Percentiles rank a stretch among this genome's conserved stretches.
Evolutionary conservation across 2,113 vertebrate genomes (phyloP).

Genomic region (Parus major): DNA sequence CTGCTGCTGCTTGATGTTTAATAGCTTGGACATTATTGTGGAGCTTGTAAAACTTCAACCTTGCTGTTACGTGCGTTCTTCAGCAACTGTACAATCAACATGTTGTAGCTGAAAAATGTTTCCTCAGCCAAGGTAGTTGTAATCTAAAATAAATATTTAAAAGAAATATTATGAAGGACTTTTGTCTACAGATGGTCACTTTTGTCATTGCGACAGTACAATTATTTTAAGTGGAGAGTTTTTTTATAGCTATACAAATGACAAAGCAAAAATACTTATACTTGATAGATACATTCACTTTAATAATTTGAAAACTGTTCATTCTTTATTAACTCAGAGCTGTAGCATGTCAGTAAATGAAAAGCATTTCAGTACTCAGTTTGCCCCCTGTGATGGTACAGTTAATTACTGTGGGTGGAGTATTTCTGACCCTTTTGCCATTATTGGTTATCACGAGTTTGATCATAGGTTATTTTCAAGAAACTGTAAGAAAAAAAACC

Average conservation of each 20-base stretch:
- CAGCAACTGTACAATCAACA: conserved; percentile 32
- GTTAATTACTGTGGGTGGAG: background rate
- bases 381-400: background rate
- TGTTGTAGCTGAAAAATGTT: conserved; percentile 1
- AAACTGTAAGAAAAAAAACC: background rate
- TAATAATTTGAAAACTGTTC: background rate
- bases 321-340: background rate
- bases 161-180: background rate
- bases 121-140: background rate
- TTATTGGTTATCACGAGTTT: background rate
- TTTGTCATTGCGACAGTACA: background rate
- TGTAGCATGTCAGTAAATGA: background rate
- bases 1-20: conserved; percentile 65
- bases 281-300: background rate
- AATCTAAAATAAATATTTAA: conserved; percentile 15
- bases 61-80: conserved; percentile 54
- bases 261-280: background rate
- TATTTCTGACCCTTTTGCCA: background rate
- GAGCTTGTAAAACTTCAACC: conserved; percentile 47
- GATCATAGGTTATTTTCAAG: background rate
- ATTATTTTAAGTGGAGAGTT: background rate
- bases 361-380: background rate
- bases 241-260: background rate
- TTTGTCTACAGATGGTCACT: background rate
- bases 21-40: conserved; percentile 41